A percentile compares a stretch with the other conserved stretches of the same genome.
Conservation (phyloP, 2,113 vertebrate genomes). For the Abramis brama region DNA sequence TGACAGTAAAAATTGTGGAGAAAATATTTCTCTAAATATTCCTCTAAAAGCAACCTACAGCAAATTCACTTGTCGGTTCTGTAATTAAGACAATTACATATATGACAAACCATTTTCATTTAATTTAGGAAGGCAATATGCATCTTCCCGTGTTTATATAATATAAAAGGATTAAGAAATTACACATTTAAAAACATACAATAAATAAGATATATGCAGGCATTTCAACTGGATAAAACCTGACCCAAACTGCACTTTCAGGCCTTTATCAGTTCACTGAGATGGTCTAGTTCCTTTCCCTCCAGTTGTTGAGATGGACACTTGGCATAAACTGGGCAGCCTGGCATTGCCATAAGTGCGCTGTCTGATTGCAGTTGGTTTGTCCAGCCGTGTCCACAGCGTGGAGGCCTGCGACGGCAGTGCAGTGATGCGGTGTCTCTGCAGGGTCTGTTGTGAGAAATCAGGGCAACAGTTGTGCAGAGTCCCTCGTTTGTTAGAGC, state of each 20-base stretch:
- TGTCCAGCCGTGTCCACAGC: constrained; percentile 26
- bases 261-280: constrained; percentile 74
- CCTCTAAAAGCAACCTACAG: constrained; percentile 99
- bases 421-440: constrained; percentile 18
- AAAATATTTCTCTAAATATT: constrained; percentile 93
- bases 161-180: constrained; percentile 99
- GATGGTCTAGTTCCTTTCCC: constrained; percentile 1
- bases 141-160: constrained; percentile 94
- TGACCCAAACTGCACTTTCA: constrained; percentile 91
- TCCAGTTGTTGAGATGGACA: constrained; percentile 64
- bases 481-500: constrained; percentile 77
- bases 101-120: constrained; percentile 97
- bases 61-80: constrained; percentile 84
- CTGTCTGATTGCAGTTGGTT: constrained; percentile 38
- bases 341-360: constrained; percentile 34
- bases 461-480: neutral
- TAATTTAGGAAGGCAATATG: constrained; percentile 97
- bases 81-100: constrained; percentile 99
- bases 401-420: constrained; percentile 20
- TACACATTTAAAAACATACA: constrained; percentile 99
- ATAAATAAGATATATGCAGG: constrained; percentile 99
- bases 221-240: constrained; percentile 96
- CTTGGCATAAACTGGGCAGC: constrained; percentile 65
- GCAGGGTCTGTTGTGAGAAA: constrained; percentile 6
- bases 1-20: constrained; percentile 98